Evolutionary conservation across 2,797 vertebrate genomes (phyloP).

Genomic region (Sebastolobus alascanus): DNA sequence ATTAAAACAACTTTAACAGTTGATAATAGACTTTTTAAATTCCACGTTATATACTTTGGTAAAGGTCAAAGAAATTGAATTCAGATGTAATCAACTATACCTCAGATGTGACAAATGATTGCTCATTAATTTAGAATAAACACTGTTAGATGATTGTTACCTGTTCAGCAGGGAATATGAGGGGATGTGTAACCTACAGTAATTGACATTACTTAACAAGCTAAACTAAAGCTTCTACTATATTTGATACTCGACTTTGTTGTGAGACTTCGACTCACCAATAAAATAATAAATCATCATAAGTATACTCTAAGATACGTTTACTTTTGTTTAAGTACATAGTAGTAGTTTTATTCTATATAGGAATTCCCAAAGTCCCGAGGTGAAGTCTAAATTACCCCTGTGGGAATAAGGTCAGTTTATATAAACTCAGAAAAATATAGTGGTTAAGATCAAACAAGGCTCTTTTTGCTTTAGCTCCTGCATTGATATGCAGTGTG

Average conservation of each 20-base stretch:
- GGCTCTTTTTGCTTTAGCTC: constrained; percentile 16
- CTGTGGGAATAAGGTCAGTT: constrained; percentile 14
- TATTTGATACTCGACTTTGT: constrained; percentile 14
- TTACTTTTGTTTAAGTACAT: neutral
- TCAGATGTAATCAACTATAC: neutral
- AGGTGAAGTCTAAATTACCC: constrained; percentile 17
- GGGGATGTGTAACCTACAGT: constrained; percentile 27
- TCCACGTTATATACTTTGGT: neutral
- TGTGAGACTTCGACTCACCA: neutral
- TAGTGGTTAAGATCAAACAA: constrained; percentile 21
- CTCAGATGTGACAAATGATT: constrained; percentile 19
- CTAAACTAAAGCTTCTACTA: constrained; percentile 29
- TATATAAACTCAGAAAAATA: constrained; percentile 20
- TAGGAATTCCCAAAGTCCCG: neutral
- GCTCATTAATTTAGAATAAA: neutral
- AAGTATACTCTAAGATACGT: neutral
- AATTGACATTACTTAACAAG: constrained; percentile 50
- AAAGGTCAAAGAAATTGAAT: neutral
- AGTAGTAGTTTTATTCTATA: neutral
- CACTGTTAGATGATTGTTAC: constrained; percentile 36
- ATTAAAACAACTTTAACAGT: neutral
- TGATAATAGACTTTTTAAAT: too few relatives aligned
- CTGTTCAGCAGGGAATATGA: constrained; percentile 27
- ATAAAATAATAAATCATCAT: too few relatives aligned
- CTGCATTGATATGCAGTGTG: constrained; percentile 32